Percentiles rank a stretch among this genome's conserved stretches.
These are phyloP conservation scores for Phymastichus coffea DNA, from an alignment of 1,140 invertebrate genomes.

Conservation along the genomic window DNA sequence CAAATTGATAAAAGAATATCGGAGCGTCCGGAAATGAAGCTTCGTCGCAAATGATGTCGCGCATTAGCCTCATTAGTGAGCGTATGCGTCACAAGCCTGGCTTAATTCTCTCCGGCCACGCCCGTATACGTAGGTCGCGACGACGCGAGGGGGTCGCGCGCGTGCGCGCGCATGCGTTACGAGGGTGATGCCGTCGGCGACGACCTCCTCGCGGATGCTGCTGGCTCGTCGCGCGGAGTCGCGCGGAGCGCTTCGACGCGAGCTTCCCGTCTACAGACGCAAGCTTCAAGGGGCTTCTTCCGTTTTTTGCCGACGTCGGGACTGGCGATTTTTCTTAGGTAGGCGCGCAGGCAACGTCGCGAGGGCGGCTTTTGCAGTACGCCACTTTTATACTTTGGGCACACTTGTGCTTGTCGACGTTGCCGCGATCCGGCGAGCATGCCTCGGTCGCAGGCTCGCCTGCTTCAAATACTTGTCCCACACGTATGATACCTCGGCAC, in stretches of 20 bases:
- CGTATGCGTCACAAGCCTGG: too few relatives aligned
- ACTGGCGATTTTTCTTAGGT: constrained; percentile 11
- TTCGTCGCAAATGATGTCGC: too few relatives aligned
- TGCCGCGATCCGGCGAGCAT: neutral
- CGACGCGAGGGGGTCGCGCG: too few relatives aligned
- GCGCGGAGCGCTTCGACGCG: neutral
- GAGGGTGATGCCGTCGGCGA: neutral
- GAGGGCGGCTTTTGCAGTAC: neutral
- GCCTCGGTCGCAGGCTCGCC: neutral
- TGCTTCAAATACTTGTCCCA: neutral
- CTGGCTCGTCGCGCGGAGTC: neutral
- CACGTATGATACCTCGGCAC: constrained; percentile 1
- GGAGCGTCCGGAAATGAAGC: too few relatives aligned
- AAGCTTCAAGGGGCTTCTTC: too few relatives aligned
- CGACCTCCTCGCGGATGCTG: neutral
- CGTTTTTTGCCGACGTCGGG: too few relatives aligned
- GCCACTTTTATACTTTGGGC: constrained; percentile 15
- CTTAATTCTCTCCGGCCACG: too few relatives aligned
- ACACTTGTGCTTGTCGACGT: constrained; percentile 11
- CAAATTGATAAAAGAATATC: too few relatives aligned
- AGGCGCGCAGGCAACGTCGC: neutral
- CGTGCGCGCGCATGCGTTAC: constrained; percentile 23
- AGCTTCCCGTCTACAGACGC: too few relatives aligned
- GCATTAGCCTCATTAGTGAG: too few relatives aligned
- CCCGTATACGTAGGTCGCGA: too few relatives aligned